Conservation (phyloP, 35 echinoderm and acorn worm species). For the Heliocidaris tuberculata region DNA sequence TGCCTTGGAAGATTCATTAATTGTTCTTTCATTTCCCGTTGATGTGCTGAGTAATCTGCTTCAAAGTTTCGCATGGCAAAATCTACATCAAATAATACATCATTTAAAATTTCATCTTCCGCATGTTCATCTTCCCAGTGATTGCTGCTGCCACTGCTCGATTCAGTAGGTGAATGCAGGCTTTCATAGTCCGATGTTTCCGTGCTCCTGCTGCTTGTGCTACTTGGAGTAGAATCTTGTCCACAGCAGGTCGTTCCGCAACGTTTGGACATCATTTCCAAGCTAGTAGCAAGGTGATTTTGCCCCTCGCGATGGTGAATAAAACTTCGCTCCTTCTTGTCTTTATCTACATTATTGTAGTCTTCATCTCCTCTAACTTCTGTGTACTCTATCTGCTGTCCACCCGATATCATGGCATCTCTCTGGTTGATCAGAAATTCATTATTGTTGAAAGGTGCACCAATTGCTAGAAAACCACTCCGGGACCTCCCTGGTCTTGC, state of each 20-base stretch:
- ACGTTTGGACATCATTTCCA: background rate
- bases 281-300: background rate
- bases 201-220: background rate
- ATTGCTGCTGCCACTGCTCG: background rate
- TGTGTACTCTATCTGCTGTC: background rate
- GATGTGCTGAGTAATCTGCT: conserved; percentile 25
- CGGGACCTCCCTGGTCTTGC: conserved; percentile 26
- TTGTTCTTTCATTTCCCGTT: background rate
- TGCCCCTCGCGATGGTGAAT: background rate
- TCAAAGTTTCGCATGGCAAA: conserved; percentile 19
- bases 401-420: background rate
- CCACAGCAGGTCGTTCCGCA: background rate
- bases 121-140: background rate
- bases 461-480: background rate
- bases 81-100: background rate
- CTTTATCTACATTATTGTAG: background rate
- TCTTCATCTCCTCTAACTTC: background rate
- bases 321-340: background rate
- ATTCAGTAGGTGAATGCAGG: background rate
- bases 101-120: background rate
- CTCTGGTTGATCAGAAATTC: conserved; percentile 17
- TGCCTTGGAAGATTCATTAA: background rate
- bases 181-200: background rate
- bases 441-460: conserved; percentile 19
- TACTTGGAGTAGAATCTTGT: background rate